Percentiles rank a stretch among this genome's conserved stretches.
Evolutionary conservation across 2,113 vertebrate species (phyloP).

Genomic region (Xerus inauris): DNA sequence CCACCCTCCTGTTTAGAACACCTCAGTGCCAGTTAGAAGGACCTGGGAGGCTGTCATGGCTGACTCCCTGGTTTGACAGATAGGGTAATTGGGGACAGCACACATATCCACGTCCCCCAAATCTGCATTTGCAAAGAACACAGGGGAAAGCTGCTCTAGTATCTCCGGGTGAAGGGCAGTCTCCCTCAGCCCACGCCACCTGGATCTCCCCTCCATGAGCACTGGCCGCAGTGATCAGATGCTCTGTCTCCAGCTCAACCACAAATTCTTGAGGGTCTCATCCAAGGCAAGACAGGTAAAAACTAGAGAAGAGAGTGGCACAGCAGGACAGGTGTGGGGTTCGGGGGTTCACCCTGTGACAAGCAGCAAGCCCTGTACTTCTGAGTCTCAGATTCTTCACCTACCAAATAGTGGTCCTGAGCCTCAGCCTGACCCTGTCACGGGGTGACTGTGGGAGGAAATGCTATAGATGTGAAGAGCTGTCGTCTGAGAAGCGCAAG

Average conservation of each 20-base stretch:
- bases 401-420: neutral
- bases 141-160: too few relatives aligned
- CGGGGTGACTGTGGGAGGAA: rapidly evolving
- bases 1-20: neutral
- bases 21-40: neutral
- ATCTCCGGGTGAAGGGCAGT: neutral
- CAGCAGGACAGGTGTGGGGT: neutral
- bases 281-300: neutral
- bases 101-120: neutral
- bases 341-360: too few relatives aligned
- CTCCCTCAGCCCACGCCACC: neutral
- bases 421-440: neutral
- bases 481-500: neutral
- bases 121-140: neutral
- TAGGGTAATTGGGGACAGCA: neutral
- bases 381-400: neutral
- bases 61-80: neutral
- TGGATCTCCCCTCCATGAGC: neutral
- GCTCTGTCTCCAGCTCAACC: neutral
- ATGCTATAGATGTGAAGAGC: neutral
- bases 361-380: neutral
- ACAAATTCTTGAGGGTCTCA: neutral
- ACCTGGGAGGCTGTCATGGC: neutral
- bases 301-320: neutral
- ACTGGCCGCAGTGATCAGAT: too few relatives aligned